These are phyloP conservation scores for Crotophaga sulcirostris DNA, from an alignment of 2,113 vertebrate genomes.

Conservation along the genomic window DNA sequence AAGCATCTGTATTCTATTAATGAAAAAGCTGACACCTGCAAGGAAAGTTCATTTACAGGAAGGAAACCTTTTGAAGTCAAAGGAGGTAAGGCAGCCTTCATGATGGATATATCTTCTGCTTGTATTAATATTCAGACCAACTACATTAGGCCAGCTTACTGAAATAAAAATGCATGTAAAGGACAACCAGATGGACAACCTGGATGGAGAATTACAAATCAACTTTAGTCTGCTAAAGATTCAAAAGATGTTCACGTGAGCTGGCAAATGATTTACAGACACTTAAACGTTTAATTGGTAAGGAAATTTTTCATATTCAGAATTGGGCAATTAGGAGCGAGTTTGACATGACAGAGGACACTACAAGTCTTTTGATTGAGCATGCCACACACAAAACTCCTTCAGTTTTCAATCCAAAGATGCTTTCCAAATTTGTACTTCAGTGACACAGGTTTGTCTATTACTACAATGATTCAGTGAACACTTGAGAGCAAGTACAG, in stretches of 20 bases:
- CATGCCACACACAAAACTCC: background rate
- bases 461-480: background rate
- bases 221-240: background rate
- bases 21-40: background rate
- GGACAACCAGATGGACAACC: background rate
- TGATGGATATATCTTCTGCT: background rate
- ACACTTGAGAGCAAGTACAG: background rate
- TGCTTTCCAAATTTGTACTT: background rate
- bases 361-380: background rate
- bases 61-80: background rate
- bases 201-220: background rate
- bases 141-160: background rate
- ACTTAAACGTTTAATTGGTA: background rate
- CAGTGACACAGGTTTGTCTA: background rate
- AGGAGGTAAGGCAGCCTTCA: background rate
- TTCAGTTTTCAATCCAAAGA: background rate
- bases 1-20: conserved; percentile 1
- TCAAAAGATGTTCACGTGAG: background rate
- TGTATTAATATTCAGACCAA: background rate
- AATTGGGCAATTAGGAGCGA: background rate
- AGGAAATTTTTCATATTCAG: background rate
- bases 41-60: background rate
- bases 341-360: background rate
- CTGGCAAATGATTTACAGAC: conserved; percentile 12
- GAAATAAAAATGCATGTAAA: background rate